Conservation (phyloP, 2,113 vertebrate genomes). For the Isichthys henryi region DNA sequence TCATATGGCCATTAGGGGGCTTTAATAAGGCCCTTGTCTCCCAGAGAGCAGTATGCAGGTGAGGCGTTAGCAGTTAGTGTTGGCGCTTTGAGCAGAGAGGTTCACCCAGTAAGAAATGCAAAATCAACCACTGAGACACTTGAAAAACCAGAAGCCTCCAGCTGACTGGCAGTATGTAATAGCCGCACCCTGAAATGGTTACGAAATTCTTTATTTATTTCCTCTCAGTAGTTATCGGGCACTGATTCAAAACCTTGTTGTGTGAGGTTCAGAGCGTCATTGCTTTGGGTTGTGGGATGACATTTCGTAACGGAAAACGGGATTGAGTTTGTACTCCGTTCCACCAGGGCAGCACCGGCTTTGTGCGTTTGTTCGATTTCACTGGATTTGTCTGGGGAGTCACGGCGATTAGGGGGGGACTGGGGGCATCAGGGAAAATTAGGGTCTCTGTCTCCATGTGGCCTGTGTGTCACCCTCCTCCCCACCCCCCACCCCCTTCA, state of each 20-base stretch:
- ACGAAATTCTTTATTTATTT: neutral
- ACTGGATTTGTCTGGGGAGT: neutral
- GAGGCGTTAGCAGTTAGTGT: neutral
- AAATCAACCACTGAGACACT: neutral
- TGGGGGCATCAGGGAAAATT: neutral
- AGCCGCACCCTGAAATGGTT: neutral
- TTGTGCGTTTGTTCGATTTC: neutral
- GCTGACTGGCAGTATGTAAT: neutral
- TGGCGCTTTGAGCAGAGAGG: neutral
- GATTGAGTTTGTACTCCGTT: constrained; percentile 1
- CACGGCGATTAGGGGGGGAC: neutral
- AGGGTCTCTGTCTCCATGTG: neutral
- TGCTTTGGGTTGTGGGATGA: neutral
- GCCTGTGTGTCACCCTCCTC: neutral
- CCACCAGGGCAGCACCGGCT: neutral
- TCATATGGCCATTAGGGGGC: neutral
- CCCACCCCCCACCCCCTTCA: neutral
- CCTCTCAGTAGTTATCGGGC: neutral
- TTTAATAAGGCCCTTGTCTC: neutral
- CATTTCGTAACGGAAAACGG: neutral
- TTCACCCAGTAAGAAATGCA: neutral
- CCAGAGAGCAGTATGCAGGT: neutral
- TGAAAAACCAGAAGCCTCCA: neutral
- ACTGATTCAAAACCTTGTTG: neutral
- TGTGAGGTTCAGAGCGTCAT: neutral